Evolutionary conservation across 1,140 invertebrate species (phyloP).

Genomic region (Neodiprion fabricii): DNA sequence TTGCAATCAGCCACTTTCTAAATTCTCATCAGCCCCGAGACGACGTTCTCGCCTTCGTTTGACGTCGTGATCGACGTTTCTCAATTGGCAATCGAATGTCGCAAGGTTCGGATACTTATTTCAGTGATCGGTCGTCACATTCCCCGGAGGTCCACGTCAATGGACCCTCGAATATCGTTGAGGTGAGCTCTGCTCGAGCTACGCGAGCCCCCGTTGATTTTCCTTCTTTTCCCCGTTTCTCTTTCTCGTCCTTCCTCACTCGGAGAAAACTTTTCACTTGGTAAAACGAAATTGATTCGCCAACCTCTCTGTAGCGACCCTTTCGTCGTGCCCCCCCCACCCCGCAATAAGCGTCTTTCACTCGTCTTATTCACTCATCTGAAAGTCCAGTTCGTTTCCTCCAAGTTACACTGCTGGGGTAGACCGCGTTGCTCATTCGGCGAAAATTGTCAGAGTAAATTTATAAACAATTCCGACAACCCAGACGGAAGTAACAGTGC

Average conservation of each 20-base stretch:
- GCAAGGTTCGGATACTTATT: neutral
- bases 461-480: no score
- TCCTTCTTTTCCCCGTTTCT: no score
- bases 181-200: slow-evolving; percentile 1
- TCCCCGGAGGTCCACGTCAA: neutral
- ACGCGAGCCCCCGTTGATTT: no score
- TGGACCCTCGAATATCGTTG: neutral
- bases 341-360: neutral
- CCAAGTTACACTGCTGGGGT: no score
- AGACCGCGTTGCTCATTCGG: no score
- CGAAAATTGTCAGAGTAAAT: no score
- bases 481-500: no score
- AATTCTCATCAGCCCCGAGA: no score
- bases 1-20: no score
- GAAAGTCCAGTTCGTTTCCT: neutral
- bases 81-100: neutral
- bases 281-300: neutral
- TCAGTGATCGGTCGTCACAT: neutral
- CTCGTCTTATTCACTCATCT: neutral
- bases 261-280: neutral
- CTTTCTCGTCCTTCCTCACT: no score
- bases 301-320: neutral
- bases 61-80: no score
- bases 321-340: neutral
- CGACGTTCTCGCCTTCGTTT: no score